Percentiles rank a stretch among this genome's conserved stretches.
Evolutionary conservation across 92 coral and sea anemone genomes (phyloP).

Genomic region (Paramuricea clavata): DNA sequence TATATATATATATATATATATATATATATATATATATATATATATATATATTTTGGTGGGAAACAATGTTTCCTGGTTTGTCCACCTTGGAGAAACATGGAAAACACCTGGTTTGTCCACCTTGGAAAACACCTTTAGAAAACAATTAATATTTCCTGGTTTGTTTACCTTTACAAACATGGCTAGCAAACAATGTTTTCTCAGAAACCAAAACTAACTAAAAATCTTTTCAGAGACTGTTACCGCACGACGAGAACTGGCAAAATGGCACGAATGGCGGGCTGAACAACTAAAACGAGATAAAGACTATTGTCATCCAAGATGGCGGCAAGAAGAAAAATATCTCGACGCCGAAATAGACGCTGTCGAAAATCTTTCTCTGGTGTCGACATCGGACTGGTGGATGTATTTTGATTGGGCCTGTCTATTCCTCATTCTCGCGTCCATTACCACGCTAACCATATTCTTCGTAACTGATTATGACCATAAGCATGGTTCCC

Average conservation of each 20-base stretch:
- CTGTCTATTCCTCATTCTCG: neutral
- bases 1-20: no score
- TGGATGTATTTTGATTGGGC: slow-evolving; percentile 27
- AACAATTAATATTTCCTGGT: no score
- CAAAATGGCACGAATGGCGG: neutral
- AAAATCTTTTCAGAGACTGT: neutral
- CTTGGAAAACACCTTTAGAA: no score
- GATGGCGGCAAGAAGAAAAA: slow-evolving; percentile 30
- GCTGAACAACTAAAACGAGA: neutral
- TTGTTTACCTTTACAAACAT: no score
- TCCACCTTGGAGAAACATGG: no score
- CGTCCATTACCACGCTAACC: neutral
- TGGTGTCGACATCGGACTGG: neutral
- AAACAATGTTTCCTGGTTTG: no score
- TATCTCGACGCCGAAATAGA: neutral
- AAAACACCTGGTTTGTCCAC: no score
- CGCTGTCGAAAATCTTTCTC: neutral
- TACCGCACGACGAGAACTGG: neutral
- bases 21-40: no score
- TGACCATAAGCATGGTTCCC: slow-evolving; percentile 69
- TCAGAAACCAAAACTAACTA: no score
- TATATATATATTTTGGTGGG: no score
- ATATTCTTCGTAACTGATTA: neutral
- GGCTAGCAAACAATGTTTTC: no score
- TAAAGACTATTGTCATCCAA: slow-evolving; percentile 9